Evolutionary conservation across 2,888 invertebrate species (phyloP).

Genomic region (Teleiodes luculella): DNA sequence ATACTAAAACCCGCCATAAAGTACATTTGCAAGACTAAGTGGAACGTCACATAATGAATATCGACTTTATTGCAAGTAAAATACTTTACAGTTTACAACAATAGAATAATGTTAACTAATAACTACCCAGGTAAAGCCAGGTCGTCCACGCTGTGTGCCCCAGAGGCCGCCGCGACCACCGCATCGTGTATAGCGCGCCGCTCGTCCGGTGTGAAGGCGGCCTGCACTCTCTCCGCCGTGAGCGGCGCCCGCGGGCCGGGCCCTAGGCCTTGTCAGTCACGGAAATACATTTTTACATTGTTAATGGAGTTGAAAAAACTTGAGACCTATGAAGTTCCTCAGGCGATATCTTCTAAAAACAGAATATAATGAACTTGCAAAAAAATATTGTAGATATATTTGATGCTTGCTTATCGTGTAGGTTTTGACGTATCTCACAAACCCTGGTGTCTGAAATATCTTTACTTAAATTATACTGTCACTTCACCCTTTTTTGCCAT

Average conservation of each 20-base stretch:
- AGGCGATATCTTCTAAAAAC: no score
- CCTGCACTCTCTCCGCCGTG: slow-evolving; percentile 51
- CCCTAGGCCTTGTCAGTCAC: slow-evolving; percentile 46
- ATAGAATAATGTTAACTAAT: not conserved
- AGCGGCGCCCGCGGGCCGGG: slow-evolving; percentile 43
- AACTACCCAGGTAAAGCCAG: slow-evolving; percentile 49
- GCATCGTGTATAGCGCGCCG: slow-evolving; percentile 77
- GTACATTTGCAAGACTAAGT: no score
- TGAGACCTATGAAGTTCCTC: no score
- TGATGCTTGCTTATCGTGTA: no score
- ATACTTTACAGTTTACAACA: no score
- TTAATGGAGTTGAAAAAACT: no score
- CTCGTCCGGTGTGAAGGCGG: slow-evolving; percentile 74
- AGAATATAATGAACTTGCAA: no score
- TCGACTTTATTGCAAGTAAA: no score
- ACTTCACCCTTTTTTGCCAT: no score
- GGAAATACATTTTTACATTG: slow-evolving; percentile 30
- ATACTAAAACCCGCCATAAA: no score
- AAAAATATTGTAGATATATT: no score
- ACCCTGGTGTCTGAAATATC: not conserved
- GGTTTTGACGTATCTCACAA: not conserved
- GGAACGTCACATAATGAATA: no score
- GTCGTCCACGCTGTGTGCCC: slow-evolving; percentile 49
- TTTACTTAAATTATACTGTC: not conserved
- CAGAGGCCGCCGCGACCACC: slow-evolving; percentile 56